Conservation (phyloP, 2,797 vertebrate genomes). For the Sebastes steindachneri region DNA sequence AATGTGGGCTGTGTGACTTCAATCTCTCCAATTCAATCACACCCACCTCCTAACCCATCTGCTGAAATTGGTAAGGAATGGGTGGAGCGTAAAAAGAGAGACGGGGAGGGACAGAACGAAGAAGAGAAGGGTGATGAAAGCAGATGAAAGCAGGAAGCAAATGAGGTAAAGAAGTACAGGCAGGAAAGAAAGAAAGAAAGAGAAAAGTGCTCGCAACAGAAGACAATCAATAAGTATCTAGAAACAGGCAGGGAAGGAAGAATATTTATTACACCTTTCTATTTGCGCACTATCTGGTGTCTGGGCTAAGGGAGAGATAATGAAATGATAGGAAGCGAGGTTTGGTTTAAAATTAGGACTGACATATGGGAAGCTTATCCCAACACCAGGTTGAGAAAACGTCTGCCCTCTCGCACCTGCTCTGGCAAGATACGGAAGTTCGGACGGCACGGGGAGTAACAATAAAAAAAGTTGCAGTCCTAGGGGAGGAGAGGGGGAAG, state of each 20-base stretch:
- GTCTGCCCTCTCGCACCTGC: constrained; percentile 45
- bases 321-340: constrained; percentile 38
- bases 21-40: constrained; percentile 21
- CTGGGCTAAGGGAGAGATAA: constrained; percentile 45
- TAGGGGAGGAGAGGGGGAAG: not conserved
- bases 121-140: constrained; percentile 42
- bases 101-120: not conserved
- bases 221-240: constrained; percentile 36
- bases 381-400: constrained; percentile 28
- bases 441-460: not conserved
- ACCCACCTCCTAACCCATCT: not conserved
- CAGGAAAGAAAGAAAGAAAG: not conserved
- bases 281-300: constrained; percentile 39
- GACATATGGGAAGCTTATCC: constrained; percentile 55
- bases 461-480: constrained; percentile 12
- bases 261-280: constrained; percentile 51
- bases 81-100: constrained; percentile 10
- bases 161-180: constrained; percentile 22
- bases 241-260: constrained; percentile 6
- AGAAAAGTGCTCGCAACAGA: constrained; percentile 2
- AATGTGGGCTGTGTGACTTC: not conserved
- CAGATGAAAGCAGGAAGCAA: constrained; percentile 33
- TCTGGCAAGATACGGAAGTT: constrained; percentile 49
- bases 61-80: constrained; percentile 13
- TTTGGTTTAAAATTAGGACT: constrained; percentile 50